Evolutionary conservation across 2,113 vertebrate genomes (phyloP), one percentile per base, ranked within the genome.

Genomic region (Caranx melampygus): DNA sequence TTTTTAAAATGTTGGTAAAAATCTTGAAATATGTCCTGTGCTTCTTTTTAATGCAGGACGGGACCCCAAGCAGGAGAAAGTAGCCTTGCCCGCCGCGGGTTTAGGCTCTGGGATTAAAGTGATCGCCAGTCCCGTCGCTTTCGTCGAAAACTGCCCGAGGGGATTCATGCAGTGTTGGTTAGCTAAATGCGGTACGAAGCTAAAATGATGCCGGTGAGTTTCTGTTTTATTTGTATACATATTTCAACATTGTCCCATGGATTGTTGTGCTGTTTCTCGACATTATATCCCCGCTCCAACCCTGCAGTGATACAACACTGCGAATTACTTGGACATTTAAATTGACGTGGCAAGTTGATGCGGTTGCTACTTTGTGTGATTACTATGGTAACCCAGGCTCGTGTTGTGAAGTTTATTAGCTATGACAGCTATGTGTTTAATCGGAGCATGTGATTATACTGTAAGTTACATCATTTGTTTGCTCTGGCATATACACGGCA

Each of bases 141-240:
- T 89, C 88, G 88, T 85, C 89, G 91, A 93, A 91, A 91, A 92
- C 92, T 80, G 64, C 80, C 88, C 13, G 81, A 26, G 72, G 72
- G 84, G 80, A 88, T 91, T 86, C 89, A 76, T 91, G 79, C 79
- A 65, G 83, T 64, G 71, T 35, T 59, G 78, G 75, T 92, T 79
- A 89, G 81, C 90, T 95, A 94, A 94, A 97, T 97, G 97, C 95
- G 96, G 89, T 96, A 96, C 95, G 95, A 95, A 88, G 94, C 96
- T 93, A 97, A 95, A 80, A 98, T 98, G 97, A 97, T 98, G 97
- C 97, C 97, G 96, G 97, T 98, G 86, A 97, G 97, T 92, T 75
- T 16, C 6, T 14, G 26, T 58, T 81, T 83, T 55, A 54, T 80
- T 69, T 12, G 37, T 61, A 26, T 5, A 18, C n/a, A 73, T 62